Evolutionary conservation across 2,888 invertebrate genomes (phyloP), one percentile per base, ranked within the genome.

Genomic region (Mesorhabditis belari): DNA sequence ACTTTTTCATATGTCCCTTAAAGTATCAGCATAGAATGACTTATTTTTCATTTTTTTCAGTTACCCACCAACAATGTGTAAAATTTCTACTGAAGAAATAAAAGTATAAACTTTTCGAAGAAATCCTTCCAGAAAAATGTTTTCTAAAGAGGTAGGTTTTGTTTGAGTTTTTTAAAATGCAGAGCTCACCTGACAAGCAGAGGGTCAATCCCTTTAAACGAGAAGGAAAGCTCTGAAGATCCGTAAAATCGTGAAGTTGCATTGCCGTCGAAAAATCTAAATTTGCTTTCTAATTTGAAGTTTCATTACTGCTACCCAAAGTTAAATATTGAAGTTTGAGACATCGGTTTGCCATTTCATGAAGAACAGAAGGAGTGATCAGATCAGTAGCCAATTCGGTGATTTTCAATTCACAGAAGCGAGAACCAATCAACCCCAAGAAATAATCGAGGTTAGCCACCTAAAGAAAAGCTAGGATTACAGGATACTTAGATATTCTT

Each of bases 81-180:
- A 85, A 60, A 93, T 90, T 85, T 98, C 94, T 62, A 99, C 84
- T 4, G 96, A 96, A 73, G 96, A 96, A 80, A 99, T 93, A 80
- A 96, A 98, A 82, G 96, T 96, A 84, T 99, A 99, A 69, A 98
- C 98, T 84, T 98, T 94, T 71, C 98, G 85, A 92, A 99, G 95
- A 82, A 99, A 98, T 17, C 98, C 98, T 91, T 99, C 98, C 90
- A 99, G 92, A 85, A 99, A 99, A 83, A 99, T 99, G 69, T 98
- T 95, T 83, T 98, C 98, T 0, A 94, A 50, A 50, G 21, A 9
- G n/a, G n/a, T n/a, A n/a, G n/a, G n/a, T n/a, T n/a, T 9, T 9
- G n/a, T n/a, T n/a, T n/a, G 21, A 9, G 21, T 1, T 9, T 50
- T 19, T 19, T n/a, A 19, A 21, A 6, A 9, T 9, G n/a, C 9